A percentile compares a stretch with the other conserved stretches of the same genome.
These are phyloP conservation scores for Rhincodon typus DNA, from an alignment of 2,797 vertebrate genomes.

Conservation along the genomic window DNA sequence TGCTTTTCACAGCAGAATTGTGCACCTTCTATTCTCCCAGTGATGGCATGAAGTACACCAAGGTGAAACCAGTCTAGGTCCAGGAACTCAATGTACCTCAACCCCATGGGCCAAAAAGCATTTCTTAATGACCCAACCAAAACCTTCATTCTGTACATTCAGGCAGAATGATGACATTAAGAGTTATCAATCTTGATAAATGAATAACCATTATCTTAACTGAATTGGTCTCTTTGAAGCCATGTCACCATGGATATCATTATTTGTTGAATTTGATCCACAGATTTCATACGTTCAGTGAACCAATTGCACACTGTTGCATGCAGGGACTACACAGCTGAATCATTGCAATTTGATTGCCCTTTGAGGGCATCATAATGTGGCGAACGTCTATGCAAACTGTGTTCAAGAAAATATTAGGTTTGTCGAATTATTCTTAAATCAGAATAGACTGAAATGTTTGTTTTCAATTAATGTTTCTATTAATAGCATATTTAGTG, in stretches of 20 bases:
- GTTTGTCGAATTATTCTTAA: background rate
- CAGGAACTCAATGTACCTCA: background rate
- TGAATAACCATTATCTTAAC: background rate
- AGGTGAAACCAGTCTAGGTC: background rate
- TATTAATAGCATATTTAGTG: background rate
- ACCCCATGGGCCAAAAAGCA: background rate
- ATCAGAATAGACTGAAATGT: background rate
- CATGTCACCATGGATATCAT: background rate
- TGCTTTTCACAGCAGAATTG: background rate
- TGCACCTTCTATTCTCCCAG: background rate
- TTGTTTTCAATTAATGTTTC: constrained; percentile 3
- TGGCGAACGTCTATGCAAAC: background rate
- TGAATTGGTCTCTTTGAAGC: background rate
- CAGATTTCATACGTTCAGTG: background rate
- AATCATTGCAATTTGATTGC: background rate
- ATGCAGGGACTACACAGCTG: background rate
- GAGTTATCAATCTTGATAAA: background rate
- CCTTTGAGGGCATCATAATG: background rate
- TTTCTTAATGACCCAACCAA: background rate
- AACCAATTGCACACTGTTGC: background rate
- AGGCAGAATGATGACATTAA: background rate
- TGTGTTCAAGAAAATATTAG: background rate
- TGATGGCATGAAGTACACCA: background rate
- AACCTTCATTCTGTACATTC: background rate
- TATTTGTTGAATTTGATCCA: background rate